Evolutionary conservation across 1,140 invertebrate species (phyloP).

Genomic region (Drosophila athabasca): DNA sequence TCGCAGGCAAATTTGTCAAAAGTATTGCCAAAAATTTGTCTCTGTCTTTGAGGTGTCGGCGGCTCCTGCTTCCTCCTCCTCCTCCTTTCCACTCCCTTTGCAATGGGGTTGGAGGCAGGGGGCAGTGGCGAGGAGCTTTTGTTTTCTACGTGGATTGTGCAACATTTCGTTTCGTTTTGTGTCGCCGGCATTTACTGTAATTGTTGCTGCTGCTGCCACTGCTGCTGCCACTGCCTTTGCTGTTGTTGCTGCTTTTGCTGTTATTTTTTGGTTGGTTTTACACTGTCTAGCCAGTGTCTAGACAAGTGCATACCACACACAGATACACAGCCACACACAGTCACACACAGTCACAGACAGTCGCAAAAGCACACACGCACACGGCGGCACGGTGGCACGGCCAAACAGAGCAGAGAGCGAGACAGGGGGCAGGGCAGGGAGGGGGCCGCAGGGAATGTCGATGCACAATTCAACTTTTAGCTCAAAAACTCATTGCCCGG

Average conservation of each 20-base stretch:
- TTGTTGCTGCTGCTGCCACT: slow-evolving; percentile 44
- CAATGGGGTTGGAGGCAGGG: too few species aligned
- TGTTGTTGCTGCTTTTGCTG: slow-evolving; percentile 26
- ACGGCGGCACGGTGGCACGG: slow-evolving; percentile 10
- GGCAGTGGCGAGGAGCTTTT: not conserved
- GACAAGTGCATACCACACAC: slow-evolving; percentile 81
- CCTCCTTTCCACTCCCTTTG: too few species aligned
- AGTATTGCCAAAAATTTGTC: slow-evolving; percentile 72
- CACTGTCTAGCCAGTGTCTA: slow-evolving; percentile 83
- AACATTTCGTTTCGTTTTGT: slow-evolving; percentile 77
- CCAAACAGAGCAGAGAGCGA: not conserved
- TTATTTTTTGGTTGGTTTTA: slow-evolving; percentile 77
- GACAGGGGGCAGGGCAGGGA: too few species aligned
- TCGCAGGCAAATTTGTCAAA: slow-evolving; percentile 50
- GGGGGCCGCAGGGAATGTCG: slow-evolving; percentile 44
- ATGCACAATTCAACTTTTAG: slow-evolving; percentile 82
- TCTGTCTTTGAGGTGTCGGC: slow-evolving; percentile 44
- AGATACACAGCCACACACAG: slow-evolving; percentile 48
- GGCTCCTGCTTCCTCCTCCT: not conserved
- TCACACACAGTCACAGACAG: slow-evolving; percentile 13
- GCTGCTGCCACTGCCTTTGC: too few species aligned
- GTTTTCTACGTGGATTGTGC: slow-evolving; percentile 64
- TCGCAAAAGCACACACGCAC: too few species aligned
- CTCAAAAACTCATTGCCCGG: slow-evolving; percentile 78
- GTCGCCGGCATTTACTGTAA: slow-evolving; percentile 76